phyloP scores from a whole-genome alignment of 2,888 invertebrate species.

The Biston betularia region DNA sequence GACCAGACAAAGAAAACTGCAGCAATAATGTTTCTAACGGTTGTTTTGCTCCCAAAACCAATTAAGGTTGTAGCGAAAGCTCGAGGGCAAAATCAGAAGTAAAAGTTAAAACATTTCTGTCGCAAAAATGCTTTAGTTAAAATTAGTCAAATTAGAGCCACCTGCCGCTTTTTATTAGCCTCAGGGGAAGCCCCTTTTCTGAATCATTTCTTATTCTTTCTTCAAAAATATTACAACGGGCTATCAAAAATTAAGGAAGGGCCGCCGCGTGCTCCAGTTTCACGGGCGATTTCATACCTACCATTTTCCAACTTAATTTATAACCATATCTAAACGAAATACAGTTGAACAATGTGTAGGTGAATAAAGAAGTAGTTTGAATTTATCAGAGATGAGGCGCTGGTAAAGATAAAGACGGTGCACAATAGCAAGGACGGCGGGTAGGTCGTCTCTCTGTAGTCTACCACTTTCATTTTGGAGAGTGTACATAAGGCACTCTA shows the following conservation, averaged over 20 bases:
- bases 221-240: conserved; percentile 16
- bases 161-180: conserved; percentile 30
- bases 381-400: no score
- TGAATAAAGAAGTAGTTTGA: no score
- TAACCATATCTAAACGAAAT: neutral
- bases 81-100: conserved; percentile 17
- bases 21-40: conserved; percentile 1
- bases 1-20: neutral
- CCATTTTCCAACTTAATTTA: neutral
- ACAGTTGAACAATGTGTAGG: neutral
- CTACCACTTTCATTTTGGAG: no score
- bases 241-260: conserved; percentile 11
- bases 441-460: no score
- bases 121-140: conserved; percentile 22
- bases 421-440: no score
- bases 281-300: neutral
- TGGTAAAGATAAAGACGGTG: no score
- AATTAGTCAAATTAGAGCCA: conserved; percentile 31
- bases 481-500: no score
- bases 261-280: neutral
- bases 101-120: conserved; percentile 19
- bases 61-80: conserved; percentile 12
- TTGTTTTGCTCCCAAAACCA: conserved; percentile 11
- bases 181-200: conserved; percentile 6
- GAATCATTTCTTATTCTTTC: conserved; percentile 22